Conservation (phyloP, 2,113 vertebrate species). For the Craseonycteris thonglongyai region DNA sequence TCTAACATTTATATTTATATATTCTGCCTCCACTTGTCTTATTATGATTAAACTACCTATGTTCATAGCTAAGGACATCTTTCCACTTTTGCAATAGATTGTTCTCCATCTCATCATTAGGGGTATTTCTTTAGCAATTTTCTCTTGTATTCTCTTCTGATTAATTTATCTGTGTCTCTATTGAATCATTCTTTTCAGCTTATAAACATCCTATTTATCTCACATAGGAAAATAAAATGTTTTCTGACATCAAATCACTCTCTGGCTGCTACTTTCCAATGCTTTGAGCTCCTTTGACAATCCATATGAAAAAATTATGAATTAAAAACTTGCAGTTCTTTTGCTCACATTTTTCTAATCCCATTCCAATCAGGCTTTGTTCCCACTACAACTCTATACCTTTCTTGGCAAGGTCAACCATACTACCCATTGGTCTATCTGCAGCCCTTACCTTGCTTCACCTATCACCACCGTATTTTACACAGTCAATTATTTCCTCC, state of each 20-base stretch:
- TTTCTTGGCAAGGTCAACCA: not conserved
- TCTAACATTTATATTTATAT: not conserved
- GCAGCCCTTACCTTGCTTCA: not conserved
- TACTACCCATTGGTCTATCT: not conserved
- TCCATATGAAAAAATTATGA: not conserved
- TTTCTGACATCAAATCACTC: not conserved
- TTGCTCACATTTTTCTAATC: not conserved
- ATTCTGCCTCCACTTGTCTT: not conserved
- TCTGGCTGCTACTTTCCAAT: not conserved
- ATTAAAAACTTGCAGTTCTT: not conserved
- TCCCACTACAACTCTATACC: accelerated
- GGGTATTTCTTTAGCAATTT: not conserved
- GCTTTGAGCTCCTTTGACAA: not conserved
- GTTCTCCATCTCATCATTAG: not conserved
- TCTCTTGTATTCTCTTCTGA: not conserved
- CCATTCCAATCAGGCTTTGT: not conserved
- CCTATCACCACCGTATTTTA: not conserved
- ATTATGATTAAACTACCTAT: not conserved
- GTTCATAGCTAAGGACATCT: not conserved
- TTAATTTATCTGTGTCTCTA: not conserved
- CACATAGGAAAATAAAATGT: not conserved
- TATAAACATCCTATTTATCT: not conserved
- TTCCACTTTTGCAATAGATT: not conserved
- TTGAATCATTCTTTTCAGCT: not conserved
- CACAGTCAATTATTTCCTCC: too few relatives aligned